Conservation (phyloP, 35 echinoderm and acorn worm genomes). For the Amphiura filiformis region DNA sequence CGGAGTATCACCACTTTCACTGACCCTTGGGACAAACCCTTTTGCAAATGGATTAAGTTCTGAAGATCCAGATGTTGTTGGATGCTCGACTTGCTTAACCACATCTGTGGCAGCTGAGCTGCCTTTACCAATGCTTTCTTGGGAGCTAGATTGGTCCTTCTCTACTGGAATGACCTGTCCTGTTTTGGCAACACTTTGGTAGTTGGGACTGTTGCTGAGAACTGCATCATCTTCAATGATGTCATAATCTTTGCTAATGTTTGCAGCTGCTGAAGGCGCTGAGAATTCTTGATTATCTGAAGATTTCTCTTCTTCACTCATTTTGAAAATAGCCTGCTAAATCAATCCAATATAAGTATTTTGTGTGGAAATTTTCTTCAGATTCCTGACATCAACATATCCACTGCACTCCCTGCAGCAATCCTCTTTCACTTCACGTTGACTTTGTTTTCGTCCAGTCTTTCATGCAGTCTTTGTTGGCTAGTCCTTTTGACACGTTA, state of each 20-base stretch:
- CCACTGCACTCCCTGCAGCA: no score
- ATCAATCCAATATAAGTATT: no score
- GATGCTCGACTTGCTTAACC: no score
- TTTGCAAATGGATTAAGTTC: conserved; percentile 6
- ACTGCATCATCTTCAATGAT: conserved; percentile 33
- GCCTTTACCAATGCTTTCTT: neutral
- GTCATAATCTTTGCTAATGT: conserved; percentile 9
- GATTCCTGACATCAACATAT: no score
- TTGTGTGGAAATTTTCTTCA: no score
- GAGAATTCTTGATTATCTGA: no score
- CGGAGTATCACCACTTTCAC: neutral
- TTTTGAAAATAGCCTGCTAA: neutral
- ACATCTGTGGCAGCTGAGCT: neutral
- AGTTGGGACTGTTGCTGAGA: neutral
- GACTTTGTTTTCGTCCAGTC: neutral
- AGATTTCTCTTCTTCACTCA: neutral
- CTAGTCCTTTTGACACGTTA: no score
- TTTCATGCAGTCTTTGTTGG: neutral
- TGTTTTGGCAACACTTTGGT: neutral
- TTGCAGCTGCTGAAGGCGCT: neutral
- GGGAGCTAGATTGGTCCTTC: neutral
- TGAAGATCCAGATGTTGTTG: neutral
- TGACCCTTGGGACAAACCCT: neutral
- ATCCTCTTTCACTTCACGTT: no score
- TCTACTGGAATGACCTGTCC: neutral